Evolutionary conservation across 2,113 vertebrate species (phyloP).

Genomic region (Saguinus midas): DNA sequence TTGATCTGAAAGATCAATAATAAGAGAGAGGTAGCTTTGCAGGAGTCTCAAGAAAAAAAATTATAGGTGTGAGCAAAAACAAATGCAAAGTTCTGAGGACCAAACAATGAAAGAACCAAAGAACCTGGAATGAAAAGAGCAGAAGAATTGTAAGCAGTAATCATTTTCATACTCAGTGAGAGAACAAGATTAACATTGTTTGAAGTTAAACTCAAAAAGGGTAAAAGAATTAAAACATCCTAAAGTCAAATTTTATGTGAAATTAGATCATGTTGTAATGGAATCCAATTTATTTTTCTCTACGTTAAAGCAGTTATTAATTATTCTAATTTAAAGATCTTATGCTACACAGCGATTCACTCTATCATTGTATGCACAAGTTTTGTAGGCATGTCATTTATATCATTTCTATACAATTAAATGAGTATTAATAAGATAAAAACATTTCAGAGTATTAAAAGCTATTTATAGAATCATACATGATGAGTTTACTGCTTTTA

Average conservation of each 20-base stretch:
- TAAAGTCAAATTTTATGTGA: background rate
- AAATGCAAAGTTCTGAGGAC: background rate
- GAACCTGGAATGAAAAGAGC: background rate
- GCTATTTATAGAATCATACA: background rate
- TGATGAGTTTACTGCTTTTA: background rate
- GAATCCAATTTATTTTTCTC: background rate
- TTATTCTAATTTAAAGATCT: background rate
- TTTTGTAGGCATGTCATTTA: background rate
- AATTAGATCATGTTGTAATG: background rate
- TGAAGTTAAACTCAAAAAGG: background rate
- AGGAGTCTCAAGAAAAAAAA: background rate
- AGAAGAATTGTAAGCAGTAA: background rate
- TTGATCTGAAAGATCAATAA: background rate
- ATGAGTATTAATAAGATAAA: background rate
- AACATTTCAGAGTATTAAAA: background rate
- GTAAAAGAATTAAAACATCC: background rate
- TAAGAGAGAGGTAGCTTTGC: background rate
- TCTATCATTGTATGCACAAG: background rate
- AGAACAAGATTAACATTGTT: background rate
- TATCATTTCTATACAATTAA: constrained; percentile 9
- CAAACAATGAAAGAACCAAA: background rate
- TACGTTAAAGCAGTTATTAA: background rate
- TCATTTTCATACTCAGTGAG: background rate
- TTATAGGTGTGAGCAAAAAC: background rate
- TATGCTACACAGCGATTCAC: background rate